Evolutionary conservation across 2,888 invertebrate species (phyloP).

Genomic region (Campoletis raptor): DNA sequence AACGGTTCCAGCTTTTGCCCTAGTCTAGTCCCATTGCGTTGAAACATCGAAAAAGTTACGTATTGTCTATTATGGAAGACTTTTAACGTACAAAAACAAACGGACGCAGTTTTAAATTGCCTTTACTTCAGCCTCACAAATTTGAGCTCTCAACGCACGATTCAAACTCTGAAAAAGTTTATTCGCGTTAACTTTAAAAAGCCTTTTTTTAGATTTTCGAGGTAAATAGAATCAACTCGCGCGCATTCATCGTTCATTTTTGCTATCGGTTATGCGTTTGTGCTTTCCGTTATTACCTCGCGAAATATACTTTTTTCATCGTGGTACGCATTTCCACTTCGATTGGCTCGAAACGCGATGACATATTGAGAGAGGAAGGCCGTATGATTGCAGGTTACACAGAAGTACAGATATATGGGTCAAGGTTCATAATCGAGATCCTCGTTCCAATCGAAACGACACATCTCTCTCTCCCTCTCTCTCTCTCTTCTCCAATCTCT

Average conservation of each 20-base stretch:
- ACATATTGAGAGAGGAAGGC: constrained; percentile 34
- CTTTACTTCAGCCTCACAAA: constrained; percentile 34
- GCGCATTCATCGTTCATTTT: not conserved
- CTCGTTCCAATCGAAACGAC: constrained; percentile 54
- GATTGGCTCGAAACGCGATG: constrained; percentile 35
- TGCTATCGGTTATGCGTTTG: not conserved
- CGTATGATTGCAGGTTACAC: constrained; percentile 50
- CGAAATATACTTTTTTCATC: constrained; percentile 8
- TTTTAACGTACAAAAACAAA: not conserved
- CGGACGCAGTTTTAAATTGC: constrained; percentile 72
- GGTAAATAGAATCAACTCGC: constrained; percentile 42
- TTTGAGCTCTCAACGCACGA: constrained; percentile 15
- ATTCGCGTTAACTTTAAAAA: constrained; percentile 8
- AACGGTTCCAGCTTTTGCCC: no score
- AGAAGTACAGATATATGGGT: constrained; percentile 64
- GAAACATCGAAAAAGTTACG: no score
- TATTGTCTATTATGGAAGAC: no score
- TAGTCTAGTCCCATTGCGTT: no score
- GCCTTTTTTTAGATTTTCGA: constrained; percentile 49
- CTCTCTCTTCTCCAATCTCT: not conserved
- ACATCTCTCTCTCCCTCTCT: constrained; percentile 27
- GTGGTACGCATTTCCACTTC: constrained; percentile 34
- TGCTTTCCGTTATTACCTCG: constrained; percentile 8
- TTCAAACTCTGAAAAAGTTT: not conserved
- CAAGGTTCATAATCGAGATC: constrained; percentile 65